These are phyloP conservation scores for Polyodon spathula DNA, from an alignment of 2,113 vertebrate genomes.

Conservation along the genomic window DNA sequence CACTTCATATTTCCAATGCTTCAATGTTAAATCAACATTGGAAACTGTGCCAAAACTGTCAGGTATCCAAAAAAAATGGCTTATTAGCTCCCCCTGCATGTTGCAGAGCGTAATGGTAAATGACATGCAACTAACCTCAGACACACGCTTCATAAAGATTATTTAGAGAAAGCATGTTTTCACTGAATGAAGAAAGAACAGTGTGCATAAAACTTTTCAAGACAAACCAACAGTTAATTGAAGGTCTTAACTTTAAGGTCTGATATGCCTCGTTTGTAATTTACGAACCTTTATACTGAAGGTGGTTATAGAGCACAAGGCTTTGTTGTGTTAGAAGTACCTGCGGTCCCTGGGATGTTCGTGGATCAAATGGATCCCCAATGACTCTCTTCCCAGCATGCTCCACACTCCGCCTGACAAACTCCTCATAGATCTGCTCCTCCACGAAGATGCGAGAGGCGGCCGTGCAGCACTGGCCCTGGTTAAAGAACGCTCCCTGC, in stretches of 20 bases:
- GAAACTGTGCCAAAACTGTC: neutral
- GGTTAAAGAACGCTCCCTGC: conserved; percentile 88
- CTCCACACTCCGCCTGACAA: conserved; percentile 74
- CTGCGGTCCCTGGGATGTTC: conserved; percentile 85
- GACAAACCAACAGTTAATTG: too few species aligned
- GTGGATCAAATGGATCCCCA: conserved; percentile 80
- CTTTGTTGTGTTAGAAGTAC: conserved; percentile 39
- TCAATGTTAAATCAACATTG: neutral
- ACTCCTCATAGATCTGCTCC: conserved; percentile 75
- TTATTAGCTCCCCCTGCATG: too few species aligned
- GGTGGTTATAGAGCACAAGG: neutral
- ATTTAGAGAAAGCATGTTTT: too few species aligned
- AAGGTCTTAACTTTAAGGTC: too few species aligned
- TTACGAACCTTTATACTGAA: neutral
- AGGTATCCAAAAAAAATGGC: neutral
- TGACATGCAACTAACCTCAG: too few species aligned
- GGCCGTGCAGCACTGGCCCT: conserved; percentile 89
- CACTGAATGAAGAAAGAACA: too few species aligned
- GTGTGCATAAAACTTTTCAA: too few species aligned
- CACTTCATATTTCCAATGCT: conserved; percentile 4
- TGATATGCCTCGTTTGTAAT: too few species aligned
- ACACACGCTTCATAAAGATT: too few species aligned
- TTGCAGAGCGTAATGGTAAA: too few species aligned
- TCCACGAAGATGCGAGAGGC: conserved; percentile 84
- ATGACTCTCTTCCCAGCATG: conserved; percentile 64